Base-by-base conservation (phyloP, 1,140 invertebrate genomes). In the Lamellibrachia luymesi region DNA sequence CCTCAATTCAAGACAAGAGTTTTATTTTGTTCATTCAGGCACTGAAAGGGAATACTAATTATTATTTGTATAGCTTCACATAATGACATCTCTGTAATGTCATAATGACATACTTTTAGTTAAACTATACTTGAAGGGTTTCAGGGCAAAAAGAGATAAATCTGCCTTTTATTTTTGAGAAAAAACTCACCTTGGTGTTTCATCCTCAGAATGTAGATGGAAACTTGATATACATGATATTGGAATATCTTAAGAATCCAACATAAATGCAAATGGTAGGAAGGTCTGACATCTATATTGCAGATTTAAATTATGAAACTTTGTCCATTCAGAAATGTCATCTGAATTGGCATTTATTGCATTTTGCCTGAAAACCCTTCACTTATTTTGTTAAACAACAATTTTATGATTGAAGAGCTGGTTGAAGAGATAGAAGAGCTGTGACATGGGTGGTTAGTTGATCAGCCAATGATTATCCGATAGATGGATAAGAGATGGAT, bases 61-160 rank as follows among this genome's bases (percentile, higher is more conserved):
- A 50, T 10, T 50, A 38, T 50, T 50, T 90, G 50, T 52, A 93
- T 56, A 92, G n/a, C 51, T 56, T 93, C 22, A 93, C 38, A 93
- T 8, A 52, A 93, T 10, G 6, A 80, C 25, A 92, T 93, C 51
- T 93, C 13, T 50, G 52, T 51, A 92, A 92, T 38, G 52, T 92
- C 4, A 8, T 80, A 80, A 38, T 38, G 38, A 38, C 38, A 38
- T 38, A 38, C 38, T 38, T 38, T 38, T 38, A 80, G 64, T 8
- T 80, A 80, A 10, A 22, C 13, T 80, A 22, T 22, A 80, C 5
- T 2, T 80, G 6, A 13, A 56, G 6, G 52, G 13, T 80, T 80
- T 4, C 13, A 17, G 17, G 2, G 64, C 25, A 80, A 8, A 6
- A 38, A 38, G 38, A 38, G 38, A 38, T 38, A 38, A 38, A 38